These are phyloP conservation scores for Mycalesis mineus DNA, from an alignment of 2,888 invertebrate genomes.

Conservation along the genomic window DNA sequence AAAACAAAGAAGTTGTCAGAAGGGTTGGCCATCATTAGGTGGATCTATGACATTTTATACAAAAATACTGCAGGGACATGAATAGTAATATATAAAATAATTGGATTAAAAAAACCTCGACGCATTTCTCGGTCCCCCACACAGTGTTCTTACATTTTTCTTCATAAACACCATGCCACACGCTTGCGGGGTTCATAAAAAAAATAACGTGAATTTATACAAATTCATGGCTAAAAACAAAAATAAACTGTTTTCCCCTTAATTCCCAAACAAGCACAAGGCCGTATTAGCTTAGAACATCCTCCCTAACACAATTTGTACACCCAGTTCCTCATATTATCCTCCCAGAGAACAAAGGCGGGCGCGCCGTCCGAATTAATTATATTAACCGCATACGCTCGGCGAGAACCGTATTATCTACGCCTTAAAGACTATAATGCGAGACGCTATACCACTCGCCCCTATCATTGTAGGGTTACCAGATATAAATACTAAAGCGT, in stretches of 20 bases:
- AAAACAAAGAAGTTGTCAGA: too few relatives aligned
- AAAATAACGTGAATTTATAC: background rate
- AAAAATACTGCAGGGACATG: too few relatives aligned
- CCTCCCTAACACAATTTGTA: constrained; percentile 16
- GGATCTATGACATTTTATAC: too few relatives aligned
- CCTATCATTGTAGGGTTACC: background rate
- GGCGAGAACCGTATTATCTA: constrained; percentile 1
- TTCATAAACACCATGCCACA: too few relatives aligned
- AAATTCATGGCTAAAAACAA: background rate
- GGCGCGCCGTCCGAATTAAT: constrained; percentile 14
- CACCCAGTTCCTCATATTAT: constrained; percentile 14
- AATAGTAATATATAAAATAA: too few relatives aligned
- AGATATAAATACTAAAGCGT: background rate
- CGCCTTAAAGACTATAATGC: constrained; percentile 1
- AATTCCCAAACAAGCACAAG: background rate
- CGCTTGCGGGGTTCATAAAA: too few relatives aligned
- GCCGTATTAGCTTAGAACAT: constrained; percentile 8
- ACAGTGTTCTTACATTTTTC: too few relatives aligned
- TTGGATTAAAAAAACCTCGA: too few relatives aligned
- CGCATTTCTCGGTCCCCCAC: too few relatives aligned
- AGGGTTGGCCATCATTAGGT: too few relatives aligned
- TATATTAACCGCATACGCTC: constrained; percentile 14
- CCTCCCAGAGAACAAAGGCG: constrained; percentile 16
- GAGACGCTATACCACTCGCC: background rate
- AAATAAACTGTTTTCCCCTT: background rate